A percentile compares a stretch with the other conserved stretches of the same genome.
Conservation (phyloP, 2,113 vertebrate genomes). For the Aspidoscelis tigris region DNA sequence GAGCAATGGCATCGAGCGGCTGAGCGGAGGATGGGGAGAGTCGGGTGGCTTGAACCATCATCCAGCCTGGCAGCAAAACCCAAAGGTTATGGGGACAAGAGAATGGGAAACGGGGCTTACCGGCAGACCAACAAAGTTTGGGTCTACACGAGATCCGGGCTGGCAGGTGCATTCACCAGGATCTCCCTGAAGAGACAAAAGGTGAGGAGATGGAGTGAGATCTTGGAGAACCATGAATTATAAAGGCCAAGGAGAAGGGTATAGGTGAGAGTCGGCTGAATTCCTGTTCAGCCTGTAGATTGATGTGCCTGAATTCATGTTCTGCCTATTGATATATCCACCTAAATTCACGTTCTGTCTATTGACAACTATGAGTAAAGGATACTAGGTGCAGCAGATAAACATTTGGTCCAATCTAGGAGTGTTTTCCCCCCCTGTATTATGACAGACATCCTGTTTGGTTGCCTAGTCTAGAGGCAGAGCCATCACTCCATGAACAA, state of each 20-base stretch:
- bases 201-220: background rate
- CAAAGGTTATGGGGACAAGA: background rate
- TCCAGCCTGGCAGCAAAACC: conserved; percentile 30
- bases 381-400: background rate
- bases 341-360: background rate
- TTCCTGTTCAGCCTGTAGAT: background rate
- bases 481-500: background rate
- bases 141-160: conserved; percentile 67
- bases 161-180: conserved; percentile 87
- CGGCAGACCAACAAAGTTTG: conserved; percentile 81
- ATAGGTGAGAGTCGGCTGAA: background rate
- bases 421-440: background rate
- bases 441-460: background rate
- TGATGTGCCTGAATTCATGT: background rate
- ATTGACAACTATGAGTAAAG: background rate
- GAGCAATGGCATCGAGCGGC: conserved; percentile 28
- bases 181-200: conserved; percentile 81
- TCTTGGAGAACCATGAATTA: background rate
- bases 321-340: background rate
- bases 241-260: background rate
- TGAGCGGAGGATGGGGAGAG: conserved; percentile 33
- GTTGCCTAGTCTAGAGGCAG: background rate
- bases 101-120: conserved; percentile 74
- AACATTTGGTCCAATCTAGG: background rate
- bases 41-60: conserved; percentile 15